These are phyloP conservation scores for Malacoraja senta DNA, from an alignment of 2,797 vertebrate species.

Conservation along the genomic window DNA sequence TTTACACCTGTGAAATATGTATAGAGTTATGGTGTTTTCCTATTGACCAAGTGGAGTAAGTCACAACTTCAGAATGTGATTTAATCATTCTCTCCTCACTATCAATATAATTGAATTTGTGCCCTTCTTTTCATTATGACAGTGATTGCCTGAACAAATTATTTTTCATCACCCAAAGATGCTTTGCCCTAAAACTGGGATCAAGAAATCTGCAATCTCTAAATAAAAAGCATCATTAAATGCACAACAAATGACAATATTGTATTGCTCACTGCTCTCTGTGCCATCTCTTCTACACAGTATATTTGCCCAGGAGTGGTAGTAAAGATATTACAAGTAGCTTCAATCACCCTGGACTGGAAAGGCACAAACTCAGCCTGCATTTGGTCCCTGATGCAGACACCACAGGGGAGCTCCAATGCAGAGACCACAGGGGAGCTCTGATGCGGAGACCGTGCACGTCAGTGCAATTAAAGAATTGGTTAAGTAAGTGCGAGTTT, in stretches of 20 bases:
- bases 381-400: no score
- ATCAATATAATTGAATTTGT: conserved; percentile 66
- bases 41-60: background rate
- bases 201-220: conserved; percentile 28
- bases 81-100: background rate
- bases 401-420: no score
- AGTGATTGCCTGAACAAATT: conserved; percentile 77
- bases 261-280: background rate
- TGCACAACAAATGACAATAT: conserved; percentile 49
- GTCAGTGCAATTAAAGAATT: no score
- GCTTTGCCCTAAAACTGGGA: conserved; percentile 45
- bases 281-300: background rate
- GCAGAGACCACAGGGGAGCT: no score
- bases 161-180: conserved; percentile 62
- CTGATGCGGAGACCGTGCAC: no score
- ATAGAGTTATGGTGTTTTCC: background rate
- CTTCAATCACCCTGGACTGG: background rate
- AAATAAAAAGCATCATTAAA: conserved; percentile 67
- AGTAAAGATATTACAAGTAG: background rate
- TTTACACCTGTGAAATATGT: background rate
- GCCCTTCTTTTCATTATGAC: conserved; percentile 68
- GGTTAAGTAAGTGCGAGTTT: no score
- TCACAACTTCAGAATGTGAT: background rate
- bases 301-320: background rate
- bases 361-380: background rate